Evolutionary conservation across 2,113 vertebrate species (phyloP), one percentile per base, ranked within the genome.

Genomic region (Brachyhypopomus gauderio): DNA sequence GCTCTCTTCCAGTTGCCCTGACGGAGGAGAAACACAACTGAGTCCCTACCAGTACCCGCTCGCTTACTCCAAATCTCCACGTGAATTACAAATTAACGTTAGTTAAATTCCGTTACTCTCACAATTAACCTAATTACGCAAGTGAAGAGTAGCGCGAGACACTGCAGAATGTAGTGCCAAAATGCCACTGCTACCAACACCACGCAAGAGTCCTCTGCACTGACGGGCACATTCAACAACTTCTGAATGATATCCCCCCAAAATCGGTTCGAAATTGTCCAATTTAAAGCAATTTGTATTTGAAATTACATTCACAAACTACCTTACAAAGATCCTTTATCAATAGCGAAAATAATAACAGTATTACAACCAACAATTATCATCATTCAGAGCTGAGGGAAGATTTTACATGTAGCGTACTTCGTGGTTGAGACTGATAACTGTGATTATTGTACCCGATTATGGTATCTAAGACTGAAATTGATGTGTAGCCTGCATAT

Each of bases 291-390:
- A 91, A 94, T 94, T 93, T 91, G 80, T 85, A 91, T 93, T 89
- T 89, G 88, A 91, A 92, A 93, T 94, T 91, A 93, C 91, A 90
- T 92, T 89, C 60, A 89, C 86, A 91, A 91, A 92, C 91, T 91
- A 92, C 90, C 90, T 91, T 89, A 90, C 72, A 92, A 90, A 90
- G 91, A 92, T 92, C 85, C 91, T 90, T 91, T 87, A 93, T 92
- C 90, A 93, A 90, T 89, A 90, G 90, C 89, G 90, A 92, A 91
- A 92, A 93, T 92, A 92, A 94, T 93, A 93, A 93, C 92, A 91
- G 89, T 83, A 89, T 92, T 92, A 93, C 92, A 92, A 92, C 92
- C 92, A 91, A 93, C 92, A 94, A 94, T 93, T 93, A 94, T 94
- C 90, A 93, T 92, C 90, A 92, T 92, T 91, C 91, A 92, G 92